Conservation (phyloP, 2,113 vertebrate species). For the Grus americana region DNA sequence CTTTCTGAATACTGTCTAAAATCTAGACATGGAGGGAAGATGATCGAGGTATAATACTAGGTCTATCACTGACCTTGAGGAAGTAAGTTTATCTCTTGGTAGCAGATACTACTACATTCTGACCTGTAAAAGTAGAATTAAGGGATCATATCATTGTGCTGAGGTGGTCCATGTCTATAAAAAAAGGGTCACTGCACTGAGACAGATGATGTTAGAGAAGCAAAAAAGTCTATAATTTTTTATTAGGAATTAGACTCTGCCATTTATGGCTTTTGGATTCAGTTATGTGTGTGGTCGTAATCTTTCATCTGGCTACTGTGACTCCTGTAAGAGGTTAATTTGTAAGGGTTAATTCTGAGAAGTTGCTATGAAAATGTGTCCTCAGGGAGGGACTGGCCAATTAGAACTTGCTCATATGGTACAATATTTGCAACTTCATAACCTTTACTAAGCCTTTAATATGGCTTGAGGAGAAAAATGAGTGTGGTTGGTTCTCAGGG, state of each 20-base stretch:
- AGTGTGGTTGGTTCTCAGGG: neutral
- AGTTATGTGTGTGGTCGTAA: neutral
- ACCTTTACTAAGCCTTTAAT: slow-evolving; percentile 9
- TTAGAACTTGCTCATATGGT: neutral
- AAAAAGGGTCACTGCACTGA: neutral
- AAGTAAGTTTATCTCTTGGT: neutral
- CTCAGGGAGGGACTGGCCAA: neutral
- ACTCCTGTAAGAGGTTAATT: slow-evolving; percentile 22
- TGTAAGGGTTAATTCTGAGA: slow-evolving; percentile 41
- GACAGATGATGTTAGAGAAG: neutral
- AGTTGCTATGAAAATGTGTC: slow-evolving; percentile 17
- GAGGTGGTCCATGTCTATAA: neutral
- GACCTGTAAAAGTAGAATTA: neutral
- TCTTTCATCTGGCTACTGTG: neutral
- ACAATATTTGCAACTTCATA: slow-evolving; percentile 32
- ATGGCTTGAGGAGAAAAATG: neutral
- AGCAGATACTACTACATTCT: neutral
- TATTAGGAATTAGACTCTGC: neutral
- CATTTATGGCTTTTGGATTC: neutral
- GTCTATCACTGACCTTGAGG: neutral
- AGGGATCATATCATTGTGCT: neutral
- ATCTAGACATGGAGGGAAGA: neutral
- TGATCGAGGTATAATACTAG: neutral
- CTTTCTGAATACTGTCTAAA: neutral
- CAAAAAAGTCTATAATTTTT: neutral